Evolutionary conservation across 2,797 vertebrate genomes (phyloP).

Genomic region (Rhabdomys pumilio): DNA sequence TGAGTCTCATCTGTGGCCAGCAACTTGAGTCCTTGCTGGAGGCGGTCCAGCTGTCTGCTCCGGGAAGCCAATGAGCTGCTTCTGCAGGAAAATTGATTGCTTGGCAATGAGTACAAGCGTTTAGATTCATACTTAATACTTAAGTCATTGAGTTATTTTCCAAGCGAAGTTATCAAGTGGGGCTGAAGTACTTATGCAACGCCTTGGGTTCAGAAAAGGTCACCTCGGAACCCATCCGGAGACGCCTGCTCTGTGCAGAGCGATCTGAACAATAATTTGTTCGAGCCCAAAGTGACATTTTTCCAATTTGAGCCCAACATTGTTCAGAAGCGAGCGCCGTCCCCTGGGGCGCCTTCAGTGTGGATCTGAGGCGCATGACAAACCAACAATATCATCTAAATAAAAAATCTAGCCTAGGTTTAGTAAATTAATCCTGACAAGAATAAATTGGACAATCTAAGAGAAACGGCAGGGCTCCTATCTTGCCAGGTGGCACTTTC

Average conservation of each 20-base stretch:
- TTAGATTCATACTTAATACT: conserved; percentile 5
- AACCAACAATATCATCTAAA: conserved; percentile 79
- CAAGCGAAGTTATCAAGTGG: not conserved
- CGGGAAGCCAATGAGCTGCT: not conserved
- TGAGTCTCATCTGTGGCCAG: not conserved
- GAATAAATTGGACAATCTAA: conserved; percentile 78
- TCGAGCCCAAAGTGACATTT: conserved; percentile 73
- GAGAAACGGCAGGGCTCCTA: conserved; percentile 51
- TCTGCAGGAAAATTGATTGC: conserved; percentile 1
- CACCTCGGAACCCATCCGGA: not conserved
- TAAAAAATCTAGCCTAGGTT: conserved; percentile 74
- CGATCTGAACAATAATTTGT: conserved; percentile 39
- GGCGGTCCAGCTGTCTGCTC: not conserved
- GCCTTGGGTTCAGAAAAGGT: conserved; percentile 56
- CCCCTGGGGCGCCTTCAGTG: not conserved
- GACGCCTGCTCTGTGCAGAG: not conserved
- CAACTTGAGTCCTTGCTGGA: not conserved
- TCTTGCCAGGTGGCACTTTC: conserved; percentile 65
- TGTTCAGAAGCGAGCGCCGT: conserved; percentile 39
- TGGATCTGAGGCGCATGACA: conserved; percentile 48
- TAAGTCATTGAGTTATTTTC: conserved; percentile 18
- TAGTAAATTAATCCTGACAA: conserved; percentile 81
- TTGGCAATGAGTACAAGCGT: rapidly evolving
- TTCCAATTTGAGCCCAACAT: conserved; percentile 75
- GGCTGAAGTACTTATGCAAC: not conserved